Conservation (phyloP, 2,888 invertebrate genomes). For the Acrobasis consociella region DNA sequence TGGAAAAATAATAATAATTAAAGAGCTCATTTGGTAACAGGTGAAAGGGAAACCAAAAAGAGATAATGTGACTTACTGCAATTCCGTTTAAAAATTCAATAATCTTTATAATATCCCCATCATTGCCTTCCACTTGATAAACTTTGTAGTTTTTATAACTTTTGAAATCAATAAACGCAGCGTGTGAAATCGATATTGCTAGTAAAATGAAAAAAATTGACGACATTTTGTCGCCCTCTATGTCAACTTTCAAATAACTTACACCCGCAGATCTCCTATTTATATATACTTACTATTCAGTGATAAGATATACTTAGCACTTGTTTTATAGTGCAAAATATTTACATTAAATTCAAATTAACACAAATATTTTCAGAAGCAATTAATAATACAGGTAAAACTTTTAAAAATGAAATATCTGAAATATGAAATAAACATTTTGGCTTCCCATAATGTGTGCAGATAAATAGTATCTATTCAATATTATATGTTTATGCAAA, state of each 20-base stretch:
- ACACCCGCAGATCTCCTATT: constrained; percentile 13
- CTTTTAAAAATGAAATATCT: no score
- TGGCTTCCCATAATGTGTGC: no score
- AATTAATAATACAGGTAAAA: no score
- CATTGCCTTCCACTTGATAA: constrained; percentile 38
- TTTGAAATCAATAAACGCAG: constrained; percentile 29
- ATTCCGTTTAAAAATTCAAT: constrained; percentile 32
- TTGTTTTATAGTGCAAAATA: no score
- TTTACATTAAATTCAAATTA: no score
- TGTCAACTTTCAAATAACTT: not conserved
- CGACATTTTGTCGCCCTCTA: constrained; percentile 1
- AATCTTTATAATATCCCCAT: constrained; percentile 30
- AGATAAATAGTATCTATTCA: no score
- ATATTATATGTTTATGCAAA: no score
- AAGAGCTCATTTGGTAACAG: no score
- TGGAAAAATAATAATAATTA: no score
- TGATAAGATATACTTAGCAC: constrained; percentile 10
- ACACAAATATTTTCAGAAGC: no score
- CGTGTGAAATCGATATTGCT: not conserved
- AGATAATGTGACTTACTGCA: constrained; percentile 44
- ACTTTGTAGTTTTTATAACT: constrained; percentile 40
- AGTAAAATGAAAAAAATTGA: not conserved
- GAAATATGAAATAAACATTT: no score
- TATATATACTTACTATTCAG: constrained; percentile 15
- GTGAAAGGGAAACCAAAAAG: constrained; percentile 22